Evolutionary conservation across 2,113 vertebrate genomes (phyloP), one percentile per base, ranked within the genome.

Genomic region (Laterallus jamaicensis): DNA sequence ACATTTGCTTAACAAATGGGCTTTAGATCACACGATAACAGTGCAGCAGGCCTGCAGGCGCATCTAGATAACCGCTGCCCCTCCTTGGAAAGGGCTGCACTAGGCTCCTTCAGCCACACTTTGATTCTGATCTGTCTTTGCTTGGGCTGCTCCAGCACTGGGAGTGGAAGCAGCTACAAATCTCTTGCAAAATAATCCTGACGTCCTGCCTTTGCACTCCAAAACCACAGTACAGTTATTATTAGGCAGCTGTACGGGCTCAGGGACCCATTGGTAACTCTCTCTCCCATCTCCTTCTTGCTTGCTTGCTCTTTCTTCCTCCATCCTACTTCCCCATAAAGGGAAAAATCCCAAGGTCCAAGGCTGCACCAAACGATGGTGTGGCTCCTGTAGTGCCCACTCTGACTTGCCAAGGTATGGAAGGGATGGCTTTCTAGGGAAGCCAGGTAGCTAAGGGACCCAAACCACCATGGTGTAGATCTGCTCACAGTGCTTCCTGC

Each of bases 1-100:
- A 92, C 95, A 89, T 96, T 95, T 96, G 94, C 94, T 70, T 95
- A 91, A 95, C 94, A 96, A 96, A 95, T 95, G 96, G 93, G 82
- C 93, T 91, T 44, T 25, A 93, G 95, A 97, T 95, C 89, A 40
- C 86, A 90, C 18, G 88, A 92, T 96, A 93, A 86, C 13, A 39
- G 1, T 2, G 64, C 79, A 16, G 91, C 91, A 63, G 75, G 49
- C 90, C 93, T n/a, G 94, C 79, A 67, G 95, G 94, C 88, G 5
- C 73, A 78, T 70, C 44, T 21, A 62, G 88, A 93, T 86, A 94
- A 95, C 91, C 50, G 3, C 86, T 84, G 87, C 83, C 54, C 64
- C 94, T 95, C 84, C 93, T 92, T 39, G 44, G 62, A 75, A 78
- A 93, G 79, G 24, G 76, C 37, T 66, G 1, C 0, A 15, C 68